Conservation (phyloP, 2,113 vertebrate genomes). For the Amazona vittata region DNA sequence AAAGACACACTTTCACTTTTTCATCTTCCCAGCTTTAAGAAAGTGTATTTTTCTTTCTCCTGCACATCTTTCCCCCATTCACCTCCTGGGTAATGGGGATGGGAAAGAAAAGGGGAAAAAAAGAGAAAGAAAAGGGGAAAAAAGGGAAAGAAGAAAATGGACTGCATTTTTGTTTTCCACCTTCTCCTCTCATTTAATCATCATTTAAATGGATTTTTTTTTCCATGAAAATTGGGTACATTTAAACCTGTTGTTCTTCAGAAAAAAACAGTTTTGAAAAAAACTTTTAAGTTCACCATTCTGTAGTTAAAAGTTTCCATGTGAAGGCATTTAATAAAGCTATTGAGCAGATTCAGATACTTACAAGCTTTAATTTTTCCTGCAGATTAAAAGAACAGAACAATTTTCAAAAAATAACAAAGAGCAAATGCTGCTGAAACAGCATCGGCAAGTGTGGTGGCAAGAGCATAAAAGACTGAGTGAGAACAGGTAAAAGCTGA, state of each 20-base stretch:
- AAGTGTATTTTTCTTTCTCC: background rate
- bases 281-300: background rate
- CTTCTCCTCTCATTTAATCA: background rate
- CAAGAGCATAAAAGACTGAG: conserved; percentile 79
- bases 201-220: background rate
- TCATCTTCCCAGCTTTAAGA: background rate
- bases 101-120: background rate
- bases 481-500: conserved; percentile 81
- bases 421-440: conserved; percentile 84
- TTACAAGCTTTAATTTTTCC: background rate
- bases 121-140: background rate
- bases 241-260: background rate
- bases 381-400: conserved; percentile 82
- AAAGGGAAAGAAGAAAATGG: background rate
- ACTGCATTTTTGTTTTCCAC: background rate
- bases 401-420: conserved; percentile 83
- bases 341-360: background rate
- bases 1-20: background rate
- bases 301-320: background rate
- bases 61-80: background rate
- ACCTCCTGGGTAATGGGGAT: background rate
- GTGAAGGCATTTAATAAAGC: background rate
- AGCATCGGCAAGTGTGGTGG: conserved; percentile 90
- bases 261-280: background rate
- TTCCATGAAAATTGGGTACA: background rate